Evolutionary conservation across 2,113 vertebrate species (phyloP).

Genomic region (Nestor notabilis): DNA sequence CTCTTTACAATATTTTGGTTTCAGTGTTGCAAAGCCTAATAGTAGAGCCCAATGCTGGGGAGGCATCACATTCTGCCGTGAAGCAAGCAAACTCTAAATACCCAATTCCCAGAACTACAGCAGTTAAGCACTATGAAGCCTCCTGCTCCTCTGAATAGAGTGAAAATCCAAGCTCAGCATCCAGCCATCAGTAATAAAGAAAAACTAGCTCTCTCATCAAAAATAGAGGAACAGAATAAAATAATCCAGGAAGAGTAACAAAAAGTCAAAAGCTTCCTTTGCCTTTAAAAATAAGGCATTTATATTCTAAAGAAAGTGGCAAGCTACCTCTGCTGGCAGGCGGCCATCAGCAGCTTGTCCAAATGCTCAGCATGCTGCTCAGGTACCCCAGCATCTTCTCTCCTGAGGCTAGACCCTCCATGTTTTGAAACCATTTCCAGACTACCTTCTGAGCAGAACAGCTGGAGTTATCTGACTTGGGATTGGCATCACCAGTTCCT

Average conservation of each 20-base stretch:
- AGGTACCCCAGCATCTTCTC: not conserved
- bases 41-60: not conserved
- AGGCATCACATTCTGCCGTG: not conserved
- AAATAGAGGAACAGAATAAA: not conserved
- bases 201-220: not conserved
- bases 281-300: not conserved
- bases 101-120: constrained; percentile 17
- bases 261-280: not conserved
- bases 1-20: not conserved
- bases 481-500: not conserved
- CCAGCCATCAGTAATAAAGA: not conserved
- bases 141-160: not conserved
- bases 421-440: not conserved
- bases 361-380: not conserved
- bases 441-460: not conserved
- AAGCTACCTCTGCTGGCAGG: not conserved
- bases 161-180: constrained; percentile 27
- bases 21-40: not conserved
- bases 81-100: not conserved
- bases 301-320: not conserved
- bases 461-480: not conserved
- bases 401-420: not conserved
- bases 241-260: not conserved
- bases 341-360: not conserved
- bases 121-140: constrained; percentile 3